phyloP scores from a whole-genome alignment of 2,888 invertebrate species.

The Chaetoderma sp. region DNA sequence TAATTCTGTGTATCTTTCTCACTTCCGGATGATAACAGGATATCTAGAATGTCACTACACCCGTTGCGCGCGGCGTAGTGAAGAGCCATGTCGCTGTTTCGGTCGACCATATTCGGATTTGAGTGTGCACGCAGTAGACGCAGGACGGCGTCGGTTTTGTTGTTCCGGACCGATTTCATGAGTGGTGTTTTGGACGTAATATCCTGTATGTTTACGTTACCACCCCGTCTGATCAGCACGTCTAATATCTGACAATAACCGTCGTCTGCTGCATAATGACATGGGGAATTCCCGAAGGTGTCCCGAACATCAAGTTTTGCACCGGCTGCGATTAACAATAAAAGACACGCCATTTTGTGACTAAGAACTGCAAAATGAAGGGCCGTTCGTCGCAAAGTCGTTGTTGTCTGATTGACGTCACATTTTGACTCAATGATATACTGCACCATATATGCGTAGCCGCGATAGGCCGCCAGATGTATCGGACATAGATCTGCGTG shows the following conservation, averaged over 20 bases:
- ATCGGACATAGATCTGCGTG: constrained; percentile 67
- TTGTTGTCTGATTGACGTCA: constrained; percentile 66
- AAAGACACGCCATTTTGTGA: constrained; percentile 68
- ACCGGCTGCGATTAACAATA: constrained; percentile 63
- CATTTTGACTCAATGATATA: constrained; percentile 65
- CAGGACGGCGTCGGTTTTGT: constrained; percentile 65
- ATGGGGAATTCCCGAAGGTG: constrained; percentile 68
- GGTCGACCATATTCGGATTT: constrained; percentile 65
- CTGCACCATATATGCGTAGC: constrained; percentile 66
- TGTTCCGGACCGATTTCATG: constrained; percentile 69
- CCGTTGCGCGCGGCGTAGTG: constrained; percentile 68
- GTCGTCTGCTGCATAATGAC: constrained; percentile 69
- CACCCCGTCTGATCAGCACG: constrained; percentile 62
- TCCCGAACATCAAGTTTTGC: constrained; percentile 66
- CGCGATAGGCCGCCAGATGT: constrained; percentile 66
- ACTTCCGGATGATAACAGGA: constrained; percentile 63
- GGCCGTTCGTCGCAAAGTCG: constrained; percentile 64
- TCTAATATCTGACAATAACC: constrained; percentile 66
- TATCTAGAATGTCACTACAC: constrained; percentile 63
- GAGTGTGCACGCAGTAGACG: constrained; percentile 60
- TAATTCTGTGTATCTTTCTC: constrained; percentile 68
- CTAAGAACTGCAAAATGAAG: constrained; percentile 68
- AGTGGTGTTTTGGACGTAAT: constrained; percentile 68
- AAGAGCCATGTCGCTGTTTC: constrained; percentile 67
- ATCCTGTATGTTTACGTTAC: constrained; percentile 66